phyloP scores from a whole-genome alignment of 2,113 vertebrate species.

The Himantopus leucocephalus region DNA sequence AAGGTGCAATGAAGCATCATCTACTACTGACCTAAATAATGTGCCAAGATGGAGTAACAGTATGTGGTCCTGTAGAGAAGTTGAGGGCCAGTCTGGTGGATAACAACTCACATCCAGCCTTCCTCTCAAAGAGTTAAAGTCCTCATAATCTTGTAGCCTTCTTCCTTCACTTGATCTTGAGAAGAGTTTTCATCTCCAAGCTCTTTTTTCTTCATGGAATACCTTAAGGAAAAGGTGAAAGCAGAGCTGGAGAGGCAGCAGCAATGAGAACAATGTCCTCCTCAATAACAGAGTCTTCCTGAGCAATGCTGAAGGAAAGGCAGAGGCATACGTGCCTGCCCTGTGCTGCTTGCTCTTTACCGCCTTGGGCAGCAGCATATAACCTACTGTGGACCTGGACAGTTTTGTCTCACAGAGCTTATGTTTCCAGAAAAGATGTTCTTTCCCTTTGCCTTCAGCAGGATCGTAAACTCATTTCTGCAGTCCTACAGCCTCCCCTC shows the following conservation, averaged over 20 bases:
- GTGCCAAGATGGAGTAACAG: background rate
- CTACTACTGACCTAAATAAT: background rate
- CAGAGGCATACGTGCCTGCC: background rate
- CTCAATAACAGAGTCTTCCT: background rate
- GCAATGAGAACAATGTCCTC: background rate
- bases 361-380: background rate
- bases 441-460: background rate
- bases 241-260: background rate
- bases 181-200: background rate
- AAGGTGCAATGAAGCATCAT: background rate
- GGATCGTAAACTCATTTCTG: background rate
- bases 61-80: background rate
- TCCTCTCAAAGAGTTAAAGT: background rate
- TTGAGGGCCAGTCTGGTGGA: background rate
- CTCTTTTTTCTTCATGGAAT: background rate
- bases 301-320: background rate
- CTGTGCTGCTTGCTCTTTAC: background rate
- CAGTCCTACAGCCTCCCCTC: background rate
- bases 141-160: background rate
- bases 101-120: background rate
- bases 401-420: background rate
- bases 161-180: background rate
- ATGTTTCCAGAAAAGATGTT: background rate
- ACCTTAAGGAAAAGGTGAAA: background rate
- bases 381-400: background rate